Evolutionary conservation across 2,888 invertebrate species (phyloP), one percentile per base, ranked within the genome.

Genomic region (Eupsilia transversa): DNA sequence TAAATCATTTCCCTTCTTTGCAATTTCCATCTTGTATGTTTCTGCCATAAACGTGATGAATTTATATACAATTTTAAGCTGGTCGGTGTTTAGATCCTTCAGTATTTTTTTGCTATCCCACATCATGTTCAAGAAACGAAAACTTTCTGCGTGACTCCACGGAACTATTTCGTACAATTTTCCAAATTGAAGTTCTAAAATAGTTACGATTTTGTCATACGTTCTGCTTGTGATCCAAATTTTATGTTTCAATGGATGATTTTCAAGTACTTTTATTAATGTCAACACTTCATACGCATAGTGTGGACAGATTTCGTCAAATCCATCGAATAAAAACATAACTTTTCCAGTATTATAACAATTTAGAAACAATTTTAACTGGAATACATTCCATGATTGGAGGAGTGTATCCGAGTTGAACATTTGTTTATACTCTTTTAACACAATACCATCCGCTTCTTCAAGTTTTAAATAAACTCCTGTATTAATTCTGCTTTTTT

Each of bases 291-390:
- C 74, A n/a, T 7, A 3, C 49, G 76, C 71, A 33, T 85, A 84
- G 35, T 68, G 54, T 1, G 87, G 86, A 66, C 74, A 84, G 7
- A 87, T 82, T 73, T 87, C 87, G 6, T 87, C 87, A 17, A 86
- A 87, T 1, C 84, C 87, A 60, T 87, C 87, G 12, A 85, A 83
- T n/a, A 85, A 23, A 30, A 85, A 78, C 27, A 87, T 69, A 7
- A 83, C 38, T 64, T 63, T 70, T 14, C 41, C 27, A 17, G 54
- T 75, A 56, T 83, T 85, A 33, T 59, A 83, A 46, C 41, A 74
- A 30, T 85, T 66, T 3, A 86, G 52, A 35, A 86, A 86, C n/a
- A 82, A 33, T n/a, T 79, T 69, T 17, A 86, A 10, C 27, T 74
- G 56, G 17, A 74, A 81, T 20, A 38, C 23, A 46, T 65, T 35